A percentile compares a stretch with the other conserved stretches of the same genome.
phyloP scores from a whole-genome alignment of 2,113 vertebrate species.

The Saccopteryx bilineata region DNA sequence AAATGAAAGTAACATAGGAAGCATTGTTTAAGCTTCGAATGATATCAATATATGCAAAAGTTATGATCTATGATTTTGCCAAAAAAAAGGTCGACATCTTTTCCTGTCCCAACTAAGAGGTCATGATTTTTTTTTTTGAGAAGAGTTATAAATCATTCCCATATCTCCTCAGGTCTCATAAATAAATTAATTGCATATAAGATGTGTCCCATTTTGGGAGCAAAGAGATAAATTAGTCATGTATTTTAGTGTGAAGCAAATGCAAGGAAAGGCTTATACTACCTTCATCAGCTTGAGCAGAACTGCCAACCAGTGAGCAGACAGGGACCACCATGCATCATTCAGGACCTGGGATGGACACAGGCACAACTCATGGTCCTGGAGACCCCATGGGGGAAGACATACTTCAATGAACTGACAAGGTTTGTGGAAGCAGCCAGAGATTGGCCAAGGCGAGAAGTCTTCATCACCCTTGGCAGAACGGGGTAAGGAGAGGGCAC shows the following conservation, averaged over 20 bases:
- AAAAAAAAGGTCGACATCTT: slow-evolving; percentile 3
- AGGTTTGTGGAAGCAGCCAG: neutral
- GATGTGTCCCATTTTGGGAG: neutral
- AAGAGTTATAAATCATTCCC: neutral
- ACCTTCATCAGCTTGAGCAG: neutral
- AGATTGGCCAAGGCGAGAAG: neutral
- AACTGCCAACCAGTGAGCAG: neutral
- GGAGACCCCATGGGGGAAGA: neutral
- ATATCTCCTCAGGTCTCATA: neutral
- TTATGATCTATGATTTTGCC: slow-evolving; percentile 21
- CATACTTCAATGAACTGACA: neutral
- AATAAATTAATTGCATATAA: slow-evolving; percentile 52
- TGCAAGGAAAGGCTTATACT: neutral
- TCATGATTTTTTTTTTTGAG: neutral
- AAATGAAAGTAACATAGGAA: neutral
- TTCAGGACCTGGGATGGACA: neutral
- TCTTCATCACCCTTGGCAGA: neutral
- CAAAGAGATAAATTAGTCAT: slow-evolving; percentile 28
- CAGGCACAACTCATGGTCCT: neutral
- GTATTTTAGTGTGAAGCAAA: neutral
- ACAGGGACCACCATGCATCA: neutral
- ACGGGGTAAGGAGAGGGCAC: rapidly evolving
- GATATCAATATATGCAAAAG: neutral
- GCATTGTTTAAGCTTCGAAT: neutral
- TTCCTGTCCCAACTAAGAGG: neutral